Evolutionary conservation across 2,888 invertebrate species (phyloP).

Genomic region (Lycocerus yunnanus): DNA sequence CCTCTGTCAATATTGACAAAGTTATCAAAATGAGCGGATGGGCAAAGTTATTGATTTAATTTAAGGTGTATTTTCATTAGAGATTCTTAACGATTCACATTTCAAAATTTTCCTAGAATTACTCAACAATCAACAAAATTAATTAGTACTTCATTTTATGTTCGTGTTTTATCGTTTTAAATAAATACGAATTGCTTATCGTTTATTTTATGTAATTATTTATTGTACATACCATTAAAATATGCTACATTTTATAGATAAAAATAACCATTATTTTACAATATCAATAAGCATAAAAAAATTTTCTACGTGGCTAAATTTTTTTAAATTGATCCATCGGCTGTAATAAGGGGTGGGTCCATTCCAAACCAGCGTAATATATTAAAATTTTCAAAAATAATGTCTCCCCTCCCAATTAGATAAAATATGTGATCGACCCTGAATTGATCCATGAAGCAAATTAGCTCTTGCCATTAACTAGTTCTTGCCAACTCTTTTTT

Average conservation of each 20-base stretch:
- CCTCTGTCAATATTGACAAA: slow-evolving; percentile 31
- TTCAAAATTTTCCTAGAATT: slow-evolving; percentile 27
- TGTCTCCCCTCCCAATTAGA: too few relatives aligned
- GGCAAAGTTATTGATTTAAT: slow-evolving; percentile 34
- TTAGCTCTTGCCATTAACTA: not conserved
- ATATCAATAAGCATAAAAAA: not conserved
- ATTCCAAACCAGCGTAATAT: too few relatives aligned
- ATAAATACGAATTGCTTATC: slow-evolving; percentile 3
- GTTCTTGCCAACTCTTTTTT: not conserved
- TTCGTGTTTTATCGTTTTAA: slow-evolving; percentile 1
- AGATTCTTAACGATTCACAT: slow-evolving; percentile 25
- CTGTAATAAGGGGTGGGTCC: too few relatives aligned
- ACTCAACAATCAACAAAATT: slow-evolving; percentile 21
- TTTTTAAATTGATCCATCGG: too few relatives aligned
- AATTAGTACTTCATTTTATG: slow-evolving; percentile 6
- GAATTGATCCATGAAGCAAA: not conserved
- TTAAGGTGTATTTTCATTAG: slow-evolving; percentile 34
- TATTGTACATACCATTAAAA: not conserved
- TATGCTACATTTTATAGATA: not conserved
- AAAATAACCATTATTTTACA: not conserved
- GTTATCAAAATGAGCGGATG: slow-evolving; percentile 31
- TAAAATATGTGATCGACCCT: too few relatives aligned
- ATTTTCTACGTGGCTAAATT: not conserved
- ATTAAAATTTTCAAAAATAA: too few relatives aligned
- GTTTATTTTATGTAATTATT: not conserved